Conservation (phyloP, 2,888 invertebrate genomes). For the Liposcelis brunnea region DNA sequence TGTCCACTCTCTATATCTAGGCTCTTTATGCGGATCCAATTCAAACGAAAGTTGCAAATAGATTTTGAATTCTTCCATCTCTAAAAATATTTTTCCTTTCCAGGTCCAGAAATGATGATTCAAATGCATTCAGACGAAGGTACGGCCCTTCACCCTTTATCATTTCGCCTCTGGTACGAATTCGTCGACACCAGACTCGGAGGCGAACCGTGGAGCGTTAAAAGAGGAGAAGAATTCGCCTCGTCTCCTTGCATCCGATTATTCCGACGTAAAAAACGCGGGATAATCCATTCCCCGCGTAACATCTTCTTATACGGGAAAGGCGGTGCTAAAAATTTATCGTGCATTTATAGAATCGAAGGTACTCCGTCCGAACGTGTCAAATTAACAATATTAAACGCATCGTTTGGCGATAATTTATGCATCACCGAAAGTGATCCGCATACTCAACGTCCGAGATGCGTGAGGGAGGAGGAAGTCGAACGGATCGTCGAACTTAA, state of each 20-base stretch:
- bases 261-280: constrained; percentile 32
- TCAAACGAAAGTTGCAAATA: no score
- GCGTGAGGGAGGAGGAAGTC: constrained; percentile 21
- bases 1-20: no score
- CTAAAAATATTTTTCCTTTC: constrained; percentile 13
- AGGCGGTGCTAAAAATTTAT: constrained; percentile 58
- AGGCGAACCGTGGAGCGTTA: constrained; percentile 42
- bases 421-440: constrained; percentile 56
- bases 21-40: no score
- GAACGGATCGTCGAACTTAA: constrained; percentile 35
- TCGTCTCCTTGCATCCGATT: constrained; percentile 38
- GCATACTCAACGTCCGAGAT: constrained; percentile 49
- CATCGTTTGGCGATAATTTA: constrained; percentile 44
- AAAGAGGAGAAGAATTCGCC: constrained; percentile 26
- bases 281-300: constrained; percentile 40
- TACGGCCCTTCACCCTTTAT: constrained; percentile 62
- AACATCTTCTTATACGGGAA: constrained; percentile 72
- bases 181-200: constrained; percentile 66
- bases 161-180: constrained; percentile 54
- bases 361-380: constrained; percentile 45
- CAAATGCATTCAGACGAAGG: constrained; percentile 46
- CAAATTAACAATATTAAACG: constrained; percentile 46
- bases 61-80: no score
- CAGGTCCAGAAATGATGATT: constrained; percentile 30
- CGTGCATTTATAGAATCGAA: constrained; percentile 61